Evolutionary conservation across 2,113 vertebrate genomes (phyloP).

Genomic region (Apus apus): DNA sequence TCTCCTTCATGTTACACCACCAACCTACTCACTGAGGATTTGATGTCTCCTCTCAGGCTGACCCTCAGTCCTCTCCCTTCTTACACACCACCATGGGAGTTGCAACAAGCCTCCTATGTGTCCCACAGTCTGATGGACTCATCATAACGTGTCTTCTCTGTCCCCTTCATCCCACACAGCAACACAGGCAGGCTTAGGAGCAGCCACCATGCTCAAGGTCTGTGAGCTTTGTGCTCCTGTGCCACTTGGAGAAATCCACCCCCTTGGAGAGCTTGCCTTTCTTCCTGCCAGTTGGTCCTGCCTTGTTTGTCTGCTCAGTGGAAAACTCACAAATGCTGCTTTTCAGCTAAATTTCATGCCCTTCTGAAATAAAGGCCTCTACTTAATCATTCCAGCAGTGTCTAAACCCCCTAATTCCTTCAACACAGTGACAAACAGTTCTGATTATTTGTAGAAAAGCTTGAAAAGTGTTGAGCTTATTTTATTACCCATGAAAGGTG

Average conservation of each 20-base stretch:
- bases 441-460: slow-evolving; percentile 56
- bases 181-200: not conserved
- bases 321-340: not conserved
- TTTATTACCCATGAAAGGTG: slow-evolving; percentile 40
- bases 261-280: not conserved
- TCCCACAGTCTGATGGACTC: not conserved
- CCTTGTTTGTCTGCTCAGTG: not conserved
- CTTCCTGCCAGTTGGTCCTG: not conserved
- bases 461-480: slow-evolving; percentile 7
- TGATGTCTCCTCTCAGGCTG: not conserved
- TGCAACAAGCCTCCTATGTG: not conserved
- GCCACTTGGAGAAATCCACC: not conserved
- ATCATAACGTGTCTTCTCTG: not conserved
- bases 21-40: not conserved
- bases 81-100: accelerated
- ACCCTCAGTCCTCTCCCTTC: not conserved
- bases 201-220: not conserved
- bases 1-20: not conserved
- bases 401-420: slow-evolving; percentile 19
- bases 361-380: slow-evolving; percentile 27
- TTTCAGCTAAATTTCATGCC: slow-evolving; percentile 47
- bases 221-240: not conserved
- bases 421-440: slow-evolving; percentile 47
- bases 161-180: not conserved
- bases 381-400: slow-evolving; percentile 16